These are phyloP conservation scores for Smittia sp. DNA, from an alignment of 2,888 invertebrate species.

Conservation along the genomic window DNA sequence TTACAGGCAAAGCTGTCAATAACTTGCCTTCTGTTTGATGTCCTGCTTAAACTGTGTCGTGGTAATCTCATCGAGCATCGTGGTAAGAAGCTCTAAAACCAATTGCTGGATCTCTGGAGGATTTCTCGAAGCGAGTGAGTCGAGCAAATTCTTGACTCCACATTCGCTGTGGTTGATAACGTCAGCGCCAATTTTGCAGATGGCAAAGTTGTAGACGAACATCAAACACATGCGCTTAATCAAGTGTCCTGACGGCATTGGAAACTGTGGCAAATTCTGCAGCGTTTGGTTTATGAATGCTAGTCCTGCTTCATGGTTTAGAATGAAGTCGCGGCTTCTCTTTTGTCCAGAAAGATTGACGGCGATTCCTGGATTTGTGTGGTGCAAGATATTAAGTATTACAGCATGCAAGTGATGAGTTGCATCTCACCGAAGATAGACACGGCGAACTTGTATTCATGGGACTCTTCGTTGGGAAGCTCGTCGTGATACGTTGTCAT, in stretches of 20 bases:
- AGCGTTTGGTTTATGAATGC: not conserved
- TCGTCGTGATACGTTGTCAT: not conserved
- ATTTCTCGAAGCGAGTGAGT: not conserved
- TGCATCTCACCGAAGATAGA: too few relatives aligned
- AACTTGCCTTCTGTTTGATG: not conserved
- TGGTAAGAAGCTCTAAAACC: not conserved
- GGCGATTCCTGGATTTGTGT: not conserved
- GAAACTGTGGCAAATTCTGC: not conserved
- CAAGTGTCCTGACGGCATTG: slow-evolving; percentile 1
- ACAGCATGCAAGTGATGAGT: too few relatives aligned
- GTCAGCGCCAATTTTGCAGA: not conserved
- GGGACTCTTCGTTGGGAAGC: not conserved
- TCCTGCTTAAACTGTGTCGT: not conserved
- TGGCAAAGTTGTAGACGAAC: not conserved
- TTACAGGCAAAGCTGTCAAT: not conserved
- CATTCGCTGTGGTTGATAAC: not conserved
- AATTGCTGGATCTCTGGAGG: not conserved
- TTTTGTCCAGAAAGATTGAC: slow-evolving; percentile 8
- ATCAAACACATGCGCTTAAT: slow-evolving; percentile 5
- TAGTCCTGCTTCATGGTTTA: not conserved
- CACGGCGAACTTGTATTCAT: too few relatives aligned
- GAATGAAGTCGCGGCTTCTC: not conserved
- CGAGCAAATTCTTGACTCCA: not conserved
- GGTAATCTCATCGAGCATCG: not conserved
- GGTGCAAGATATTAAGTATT: too few relatives aligned